Evolutionary conservation across 1,140 invertebrate species (phyloP).

Genomic region (Papilio helenus): DNA sequence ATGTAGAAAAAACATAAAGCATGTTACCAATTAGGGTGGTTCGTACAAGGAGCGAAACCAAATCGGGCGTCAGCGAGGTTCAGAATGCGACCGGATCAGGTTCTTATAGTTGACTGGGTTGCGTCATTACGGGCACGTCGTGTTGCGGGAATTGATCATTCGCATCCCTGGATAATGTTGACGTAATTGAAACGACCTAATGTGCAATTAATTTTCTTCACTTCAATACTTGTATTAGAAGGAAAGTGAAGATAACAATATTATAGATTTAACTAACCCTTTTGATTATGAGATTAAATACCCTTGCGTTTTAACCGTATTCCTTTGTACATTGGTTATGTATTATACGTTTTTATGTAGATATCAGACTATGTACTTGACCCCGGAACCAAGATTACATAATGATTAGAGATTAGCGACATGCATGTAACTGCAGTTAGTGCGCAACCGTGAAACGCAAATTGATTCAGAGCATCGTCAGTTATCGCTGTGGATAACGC

Average conservation of each 20-base stretch:
- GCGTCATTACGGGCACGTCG: conserved; percentile 20
- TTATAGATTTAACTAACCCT: not conserved
- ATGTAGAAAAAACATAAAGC: not conserved
- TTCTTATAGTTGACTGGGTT: not conserved
- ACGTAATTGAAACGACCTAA: conserved; percentile 12
- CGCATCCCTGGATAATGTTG: conserved; percentile 21
- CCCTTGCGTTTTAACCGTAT: no score
- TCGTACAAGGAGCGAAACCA: conserved; percentile 30
- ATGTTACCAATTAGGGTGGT: conserved; percentile 22
- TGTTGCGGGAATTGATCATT: not conserved
- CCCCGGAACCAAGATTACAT: not conserved
- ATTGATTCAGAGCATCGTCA: conserved; percentile 24
- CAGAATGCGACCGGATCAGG: conserved; percentile 15
- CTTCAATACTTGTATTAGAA: no score
- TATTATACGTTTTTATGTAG: not conserved
- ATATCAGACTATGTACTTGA: not conserved
- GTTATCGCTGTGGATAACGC: conserved; percentile 6
- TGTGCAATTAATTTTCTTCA: not conserved
- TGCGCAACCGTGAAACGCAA: not conserved
- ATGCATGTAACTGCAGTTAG: not conserved
- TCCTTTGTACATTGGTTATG: no score
- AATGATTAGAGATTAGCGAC: not conserved
- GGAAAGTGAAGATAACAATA: no score
- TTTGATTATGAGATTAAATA: no score
- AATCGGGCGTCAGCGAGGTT: not conserved